A percentile compares a stretch with the other conserved stretches of the same genome.
Evolutionary conservation across 2,888 invertebrate species (phyloP).

Genomic region (Phengaris alcon): DNA sequence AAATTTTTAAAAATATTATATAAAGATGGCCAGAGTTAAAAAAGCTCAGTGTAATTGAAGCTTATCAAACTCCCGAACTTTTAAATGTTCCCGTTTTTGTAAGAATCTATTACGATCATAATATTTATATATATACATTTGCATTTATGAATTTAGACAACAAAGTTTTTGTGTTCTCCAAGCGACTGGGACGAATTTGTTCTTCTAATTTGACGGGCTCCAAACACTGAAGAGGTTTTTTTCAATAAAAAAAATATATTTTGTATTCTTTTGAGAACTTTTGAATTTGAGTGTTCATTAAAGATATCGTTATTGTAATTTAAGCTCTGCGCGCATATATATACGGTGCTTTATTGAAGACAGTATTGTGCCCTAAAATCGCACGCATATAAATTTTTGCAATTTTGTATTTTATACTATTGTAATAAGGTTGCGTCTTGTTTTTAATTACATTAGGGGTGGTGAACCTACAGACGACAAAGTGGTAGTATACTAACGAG

Average conservation of each 20-base stretch:
- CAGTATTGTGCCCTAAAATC: constrained; percentile 5
- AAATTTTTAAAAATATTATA: too few species aligned
- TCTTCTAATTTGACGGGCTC: constrained; percentile 1
- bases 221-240: constrained; percentile 18
- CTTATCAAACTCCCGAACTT: neutral
- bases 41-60: neutral
- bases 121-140: neutral
- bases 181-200: constrained; percentile 21
- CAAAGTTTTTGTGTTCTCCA: neutral
- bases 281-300: constrained; percentile 12
- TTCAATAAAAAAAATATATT: neutral
- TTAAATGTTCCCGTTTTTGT: neutral
- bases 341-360: neutral
- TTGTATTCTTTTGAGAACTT: constrained; percentile 26
- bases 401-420: constrained; percentile 38
- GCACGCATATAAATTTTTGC: constrained; percentile 24
- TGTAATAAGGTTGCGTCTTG: constrained; percentile 37
- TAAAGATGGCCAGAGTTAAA: too few species aligned
- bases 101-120: constrained; percentile 16
- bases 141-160: constrained; percentile 15
- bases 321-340: neutral
- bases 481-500: constrained; percentile 70
- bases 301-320: neutral
- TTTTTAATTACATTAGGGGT: constrained; percentile 39
- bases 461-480: constrained; percentile 70